These are phyloP conservation scores for Eleginops maclovinus DNA, from an alignment of 2,113 vertebrate genomes.

Conservation along the genomic window DNA sequence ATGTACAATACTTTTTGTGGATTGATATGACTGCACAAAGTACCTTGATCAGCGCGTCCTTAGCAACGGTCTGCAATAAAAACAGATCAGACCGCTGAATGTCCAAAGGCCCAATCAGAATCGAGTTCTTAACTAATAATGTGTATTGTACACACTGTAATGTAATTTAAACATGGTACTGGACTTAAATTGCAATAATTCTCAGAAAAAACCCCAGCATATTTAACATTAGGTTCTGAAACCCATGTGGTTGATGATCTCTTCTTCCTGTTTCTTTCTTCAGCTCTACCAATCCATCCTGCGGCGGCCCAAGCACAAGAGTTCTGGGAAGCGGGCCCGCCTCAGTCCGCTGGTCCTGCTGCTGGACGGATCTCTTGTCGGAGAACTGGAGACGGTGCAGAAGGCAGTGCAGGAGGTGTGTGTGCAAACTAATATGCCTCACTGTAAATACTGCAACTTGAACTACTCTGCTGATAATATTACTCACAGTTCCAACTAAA, in stretches of 20 bases:
- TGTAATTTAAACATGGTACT: not conserved
- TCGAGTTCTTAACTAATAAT: too few relatives aligned
- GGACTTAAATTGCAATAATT: not conserved
- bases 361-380: constrained; percentile 89
- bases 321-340: constrained; percentile 77
- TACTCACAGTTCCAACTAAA: not conserved
- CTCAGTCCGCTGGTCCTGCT: constrained; percentile 90
- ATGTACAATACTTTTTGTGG: too few relatives aligned
- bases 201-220: not conserved
- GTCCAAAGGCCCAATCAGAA: too few relatives aligned
- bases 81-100: too few relatives aligned
- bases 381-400: constrained; percentile 92
- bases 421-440: not conserved
- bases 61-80: too few relatives aligned
- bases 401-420: constrained; percentile 88
- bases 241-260: not conserved
- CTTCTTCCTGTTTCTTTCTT: constrained; percentile 14
- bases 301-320: constrained; percentile 74
- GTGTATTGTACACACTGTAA: not conserved
- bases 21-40: too few relatives aligned
- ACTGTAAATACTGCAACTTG: not conserved
- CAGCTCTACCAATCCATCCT: constrained; percentile 89
- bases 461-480: not conserved
- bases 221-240: not conserved
- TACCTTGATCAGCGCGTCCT: too few relatives aligned